A percentile compares a stretch with the other conserved stretches of the same genome.
phyloP scores from a whole-genome alignment of 2,888 invertebrate species.

The Rhopalosiphum nymphaeae region DNA sequence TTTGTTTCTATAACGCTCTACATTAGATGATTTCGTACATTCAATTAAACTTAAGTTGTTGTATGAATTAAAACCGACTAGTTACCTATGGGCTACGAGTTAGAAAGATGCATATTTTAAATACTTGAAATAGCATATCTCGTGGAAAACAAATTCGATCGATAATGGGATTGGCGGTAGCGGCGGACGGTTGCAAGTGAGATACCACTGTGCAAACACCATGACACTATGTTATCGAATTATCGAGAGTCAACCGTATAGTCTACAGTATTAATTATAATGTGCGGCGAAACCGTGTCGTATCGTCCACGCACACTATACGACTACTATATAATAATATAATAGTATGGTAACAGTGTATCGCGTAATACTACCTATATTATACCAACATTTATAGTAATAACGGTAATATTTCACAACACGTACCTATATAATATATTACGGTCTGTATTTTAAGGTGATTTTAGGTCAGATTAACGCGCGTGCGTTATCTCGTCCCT shows the following conservation, averaged over 20 bases:
- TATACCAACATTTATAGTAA: background rate
- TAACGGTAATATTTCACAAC: background rate
- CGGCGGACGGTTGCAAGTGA: background rate
- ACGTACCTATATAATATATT: background rate
- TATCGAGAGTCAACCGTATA: too few relatives aligned
- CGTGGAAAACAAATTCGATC: background rate
- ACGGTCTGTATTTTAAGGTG: background rate
- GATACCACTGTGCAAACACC: background rate
- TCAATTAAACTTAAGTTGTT: too few relatives aligned
- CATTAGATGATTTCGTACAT: background rate
- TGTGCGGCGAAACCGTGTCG: background rate
- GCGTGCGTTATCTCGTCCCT: background rate
- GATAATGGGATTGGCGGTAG: background rate
- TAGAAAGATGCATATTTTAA: background rate
- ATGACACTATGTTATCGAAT: background rate
- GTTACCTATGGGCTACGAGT: too few relatives aligned
- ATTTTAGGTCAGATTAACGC: conserved; percentile 12
- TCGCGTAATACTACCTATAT: background rate
- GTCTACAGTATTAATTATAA: background rate
- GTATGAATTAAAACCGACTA: too few relatives aligned
- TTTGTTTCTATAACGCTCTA: background rate
- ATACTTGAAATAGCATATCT: background rate
- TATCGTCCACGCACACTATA: background rate
- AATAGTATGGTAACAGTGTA: background rate
- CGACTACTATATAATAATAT: background rate